Evolutionary conservation across 2,797 vertebrate species (phyloP).

Genomic region (Protosalanx chinensis): DNA sequence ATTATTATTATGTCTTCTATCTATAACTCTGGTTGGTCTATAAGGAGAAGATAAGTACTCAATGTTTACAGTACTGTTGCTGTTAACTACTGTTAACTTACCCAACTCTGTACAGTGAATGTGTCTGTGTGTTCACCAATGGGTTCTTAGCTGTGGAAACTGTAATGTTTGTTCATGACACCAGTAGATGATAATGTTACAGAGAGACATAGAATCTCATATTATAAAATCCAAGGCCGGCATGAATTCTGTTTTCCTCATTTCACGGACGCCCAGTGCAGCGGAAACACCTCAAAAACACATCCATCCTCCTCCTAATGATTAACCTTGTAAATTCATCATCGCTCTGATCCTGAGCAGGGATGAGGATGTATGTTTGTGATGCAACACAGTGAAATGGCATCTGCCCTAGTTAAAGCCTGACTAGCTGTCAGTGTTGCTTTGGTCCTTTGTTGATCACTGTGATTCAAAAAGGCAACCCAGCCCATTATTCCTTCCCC

Average conservation of each 20-base stretch:
- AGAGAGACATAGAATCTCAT: background rate
- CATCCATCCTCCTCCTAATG: background rate
- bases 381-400: slow-evolving; percentile 18
- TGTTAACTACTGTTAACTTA: slow-evolving; percentile 24
- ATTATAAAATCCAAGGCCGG: background rate
- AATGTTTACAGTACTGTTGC: slow-evolving; percentile 17
- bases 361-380: slow-evolving; percentile 13
- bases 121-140: background rate
- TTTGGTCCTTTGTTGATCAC: slow-evolving; percentile 34
- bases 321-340: background rate
- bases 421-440: slow-evolving; percentile 37
- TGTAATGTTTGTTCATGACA: background rate
- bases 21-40: slow-evolving; percentile 4
- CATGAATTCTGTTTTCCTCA: slow-evolving; percentile 3
- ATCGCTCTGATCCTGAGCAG: slow-evolving; percentile 1
- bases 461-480: slow-evolving; percentile 49
- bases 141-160: background rate
- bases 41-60: slow-evolving; percentile 22
- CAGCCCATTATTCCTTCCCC: slow-evolving; percentile 46
- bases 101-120: slow-evolving; percentile 3
- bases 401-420: slow-evolving; percentile 5
- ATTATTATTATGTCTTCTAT: background rate
- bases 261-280: background rate
- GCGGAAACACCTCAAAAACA: background rate
- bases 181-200: background rate